Evolutionary conservation across 2,113 vertebrate species (phyloP).

Genomic region (Pteropus alecto): DNA sequence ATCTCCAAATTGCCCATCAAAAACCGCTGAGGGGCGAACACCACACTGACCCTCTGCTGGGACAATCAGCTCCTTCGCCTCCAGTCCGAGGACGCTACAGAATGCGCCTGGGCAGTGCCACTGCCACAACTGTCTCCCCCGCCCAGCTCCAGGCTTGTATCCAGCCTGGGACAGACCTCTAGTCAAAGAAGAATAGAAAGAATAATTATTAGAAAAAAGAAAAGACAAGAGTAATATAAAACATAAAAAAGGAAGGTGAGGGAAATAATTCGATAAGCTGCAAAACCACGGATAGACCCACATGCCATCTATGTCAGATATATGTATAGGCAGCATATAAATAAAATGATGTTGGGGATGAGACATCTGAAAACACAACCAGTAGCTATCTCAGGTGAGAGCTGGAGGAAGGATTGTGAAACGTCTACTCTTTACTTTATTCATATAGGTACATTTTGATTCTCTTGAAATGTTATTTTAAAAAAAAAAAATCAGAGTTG

Average conservation of each 20-base stretch:
- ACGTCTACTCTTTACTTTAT: background rate
- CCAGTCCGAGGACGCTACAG: background rate
- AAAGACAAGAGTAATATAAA: background rate
- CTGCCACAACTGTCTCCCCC: background rate
- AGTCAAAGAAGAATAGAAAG: background rate
- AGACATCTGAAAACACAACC: background rate
- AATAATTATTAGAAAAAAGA: background rate
- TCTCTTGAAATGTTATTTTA: background rate
- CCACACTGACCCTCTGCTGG: background rate
- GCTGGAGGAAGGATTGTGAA: background rate
- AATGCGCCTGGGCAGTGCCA: rapidly evolving
- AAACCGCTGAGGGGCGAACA: background rate
- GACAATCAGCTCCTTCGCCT: background rate
- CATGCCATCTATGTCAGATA: background rate
- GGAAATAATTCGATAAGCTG: background rate
- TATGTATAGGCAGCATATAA: background rate
- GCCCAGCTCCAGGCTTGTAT: background rate
- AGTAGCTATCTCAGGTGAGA: background rate
- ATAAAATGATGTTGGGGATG: background rate
- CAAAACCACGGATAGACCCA: background rate
- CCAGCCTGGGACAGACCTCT: background rate
- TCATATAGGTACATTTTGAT: background rate
- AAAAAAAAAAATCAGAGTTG: background rate
- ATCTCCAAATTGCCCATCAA: background rate
- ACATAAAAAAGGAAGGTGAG: background rate